Evolutionary conservation across 2,113 vertebrate genomes (phyloP).

Genomic region (Ondatra zibethicus): DNA sequence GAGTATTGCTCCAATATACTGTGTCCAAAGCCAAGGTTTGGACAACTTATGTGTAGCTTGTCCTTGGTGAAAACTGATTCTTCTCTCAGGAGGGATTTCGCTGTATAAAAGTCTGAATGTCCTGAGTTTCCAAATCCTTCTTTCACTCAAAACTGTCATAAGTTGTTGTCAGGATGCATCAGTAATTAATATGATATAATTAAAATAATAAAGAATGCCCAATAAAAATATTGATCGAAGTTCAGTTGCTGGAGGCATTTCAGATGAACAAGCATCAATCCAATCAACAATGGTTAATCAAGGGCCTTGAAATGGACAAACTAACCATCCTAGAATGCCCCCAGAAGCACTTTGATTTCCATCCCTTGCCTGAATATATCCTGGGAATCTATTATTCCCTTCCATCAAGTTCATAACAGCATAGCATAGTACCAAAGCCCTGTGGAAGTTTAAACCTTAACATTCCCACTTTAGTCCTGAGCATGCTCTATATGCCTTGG

Average conservation of each 20-base stretch:
- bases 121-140: not conserved
- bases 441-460: not conserved
- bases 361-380: not conserved
- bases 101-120: not conserved
- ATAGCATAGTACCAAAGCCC: not conserved
- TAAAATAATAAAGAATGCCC: not conserved
- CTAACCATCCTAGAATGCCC: not conserved
- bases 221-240: constrained; percentile 26
- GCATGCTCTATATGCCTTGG: not conserved
- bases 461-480: not conserved
- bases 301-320: not conserved
- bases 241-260: not conserved
- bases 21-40: too few species aligned
- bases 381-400: not conserved
- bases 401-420: not conserved
- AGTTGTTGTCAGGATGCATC: not conserved
- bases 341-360: not conserved
- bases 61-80: not conserved
- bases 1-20: too few species aligned
- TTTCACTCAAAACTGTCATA: not conserved
- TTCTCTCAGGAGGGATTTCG: too few species aligned
- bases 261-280: constrained; percentile 44
- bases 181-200: constrained; percentile 18
- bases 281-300: constrained; percentile 57
- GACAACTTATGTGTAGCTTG: not conserved